phyloP scores from a whole-genome alignment of 2,113 vertebrate genomes.

The Myiopsitta monachus region DNA sequence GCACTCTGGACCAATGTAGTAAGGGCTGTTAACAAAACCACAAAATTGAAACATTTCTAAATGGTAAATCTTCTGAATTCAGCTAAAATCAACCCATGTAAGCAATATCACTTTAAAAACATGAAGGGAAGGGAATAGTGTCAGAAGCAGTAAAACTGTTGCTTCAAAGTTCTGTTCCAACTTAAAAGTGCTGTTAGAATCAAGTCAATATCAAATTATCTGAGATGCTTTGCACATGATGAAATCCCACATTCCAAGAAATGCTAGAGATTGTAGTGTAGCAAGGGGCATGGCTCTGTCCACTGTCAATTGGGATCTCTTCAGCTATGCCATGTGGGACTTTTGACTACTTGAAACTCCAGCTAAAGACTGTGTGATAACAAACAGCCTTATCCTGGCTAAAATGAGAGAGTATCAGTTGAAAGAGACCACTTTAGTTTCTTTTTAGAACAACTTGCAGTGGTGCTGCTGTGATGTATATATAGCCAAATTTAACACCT shows the following conservation, averaged over 20 bases:
- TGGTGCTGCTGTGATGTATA: neutral
- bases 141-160: neutral
- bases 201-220: neutral
- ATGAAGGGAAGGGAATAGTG: rapidly evolving
- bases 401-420: neutral
- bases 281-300: neutral
- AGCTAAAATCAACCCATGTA: neutral
- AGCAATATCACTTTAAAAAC: neutral
- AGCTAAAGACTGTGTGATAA: neutral
- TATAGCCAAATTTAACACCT: neutral
- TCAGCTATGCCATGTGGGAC: neutral
- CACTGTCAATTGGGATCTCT: neutral
- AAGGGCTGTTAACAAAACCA: neutral
- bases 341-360: neutral
- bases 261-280: neutral
- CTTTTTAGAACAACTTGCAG: neutral
- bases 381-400: neutral
- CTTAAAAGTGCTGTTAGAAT: neutral
- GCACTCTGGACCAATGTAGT: neutral
- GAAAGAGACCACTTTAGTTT: neutral
- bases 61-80: neutral
- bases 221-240: neutral
- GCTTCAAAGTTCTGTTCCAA: neutral
- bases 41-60: neutral
- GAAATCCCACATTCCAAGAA: neutral